Base-by-base conservation (phyloP, 1,140 invertebrate species). In the Papilio glaucus region DNA sequence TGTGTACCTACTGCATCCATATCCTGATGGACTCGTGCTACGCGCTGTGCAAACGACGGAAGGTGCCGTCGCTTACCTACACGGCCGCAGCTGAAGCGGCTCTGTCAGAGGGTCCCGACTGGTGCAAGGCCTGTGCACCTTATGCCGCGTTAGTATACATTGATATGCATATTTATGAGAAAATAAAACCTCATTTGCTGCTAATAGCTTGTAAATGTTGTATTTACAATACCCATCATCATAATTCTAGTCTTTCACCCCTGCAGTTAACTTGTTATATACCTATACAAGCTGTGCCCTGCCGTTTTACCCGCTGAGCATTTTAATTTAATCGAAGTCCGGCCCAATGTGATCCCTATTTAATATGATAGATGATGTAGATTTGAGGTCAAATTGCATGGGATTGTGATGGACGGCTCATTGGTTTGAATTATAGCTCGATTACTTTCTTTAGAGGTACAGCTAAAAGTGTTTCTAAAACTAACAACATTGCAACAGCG, bases 1-100 rank as follows among this genome's bases (percentile, higher is more conserved):
- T 96, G 18, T 96, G 95, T 86, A 95, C 95, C 65, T 96, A 96
- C 86, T 96, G 95, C 83, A 95, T 96, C 85, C 95, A 96, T 88
- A 88, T 96, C 72, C 85, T 96, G 77, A 93, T 97, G 74, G 94
- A 94, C 82, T 84, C 90, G 0, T 87, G 91, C 71, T 93, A 93
- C 68, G 89, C 89, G 21, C 78, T 94, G 10, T 94, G 93, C 85
- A 93, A 91, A 79, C 81, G 93, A 70, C 83, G 91, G 71, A 87
- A 86, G 91, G 93, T 96, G 3, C 95, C 96, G 0, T 95, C 95
- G 49, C 88, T 97, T 83, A 95, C 95, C 24, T 97, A 97, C 88
- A 96, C 96, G 0, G 94, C 92, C 0, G 96, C 96, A 0, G 96
- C 96, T 0, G 95, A 96, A 80, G 94, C 95, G 0, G 96, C 96